Conservation (phyloP, 2,113 vertebrate genomes). For the Crotalus horridus region DNA sequence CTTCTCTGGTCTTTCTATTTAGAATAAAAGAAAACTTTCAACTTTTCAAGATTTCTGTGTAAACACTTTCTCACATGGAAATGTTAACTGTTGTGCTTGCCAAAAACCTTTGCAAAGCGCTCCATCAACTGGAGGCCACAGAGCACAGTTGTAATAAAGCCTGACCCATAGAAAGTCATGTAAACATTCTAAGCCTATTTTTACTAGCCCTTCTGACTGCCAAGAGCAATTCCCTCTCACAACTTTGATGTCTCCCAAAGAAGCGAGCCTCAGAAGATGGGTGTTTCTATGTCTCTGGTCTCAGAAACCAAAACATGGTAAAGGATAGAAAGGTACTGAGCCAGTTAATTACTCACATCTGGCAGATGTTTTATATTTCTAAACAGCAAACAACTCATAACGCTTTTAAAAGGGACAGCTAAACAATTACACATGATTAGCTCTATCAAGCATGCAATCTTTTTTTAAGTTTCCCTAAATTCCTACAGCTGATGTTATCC, state of each 20-base stretch:
- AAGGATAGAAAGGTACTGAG: slow-evolving; percentile 49
- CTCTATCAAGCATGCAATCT: slow-evolving; percentile 35
- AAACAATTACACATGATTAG: slow-evolving; percentile 7
- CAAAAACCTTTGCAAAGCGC: slow-evolving; percentile 64
- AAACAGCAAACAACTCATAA: slow-evolving; percentile 50
- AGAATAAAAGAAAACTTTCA: slow-evolving; percentile 39
- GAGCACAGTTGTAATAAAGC: slow-evolving; percentile 71
- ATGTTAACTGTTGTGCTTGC: slow-evolving; percentile 61
- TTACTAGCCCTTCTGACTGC: slow-evolving; percentile 72
- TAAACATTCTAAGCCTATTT: slow-evolving; percentile 77
- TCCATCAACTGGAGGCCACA: slow-evolving; percentile 67
- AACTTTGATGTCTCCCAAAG: slow-evolving; percentile 51
- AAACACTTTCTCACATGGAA: slow-evolving; percentile 59
- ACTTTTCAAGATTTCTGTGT: slow-evolving; percentile 22
- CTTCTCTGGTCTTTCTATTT: neutral
- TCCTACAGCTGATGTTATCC: slow-evolving; percentile 34
- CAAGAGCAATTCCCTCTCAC: slow-evolving; percentile 72
- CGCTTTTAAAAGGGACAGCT: slow-evolving; percentile 43
- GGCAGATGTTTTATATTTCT: slow-evolving; percentile 61
- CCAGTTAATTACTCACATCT: slow-evolving; percentile 55
- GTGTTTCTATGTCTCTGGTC: slow-evolving; percentile 61
- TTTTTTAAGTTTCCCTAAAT: slow-evolving; percentile 20
- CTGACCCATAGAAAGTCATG: slow-evolving; percentile 77
- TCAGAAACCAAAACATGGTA: slow-evolving; percentile 61
- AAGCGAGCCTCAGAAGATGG: slow-evolving; percentile 58